Evolutionary conservation across 92 coral and sea anemone species (phyloP).

Genomic region (Epizoanthus illoricatus): DNA sequence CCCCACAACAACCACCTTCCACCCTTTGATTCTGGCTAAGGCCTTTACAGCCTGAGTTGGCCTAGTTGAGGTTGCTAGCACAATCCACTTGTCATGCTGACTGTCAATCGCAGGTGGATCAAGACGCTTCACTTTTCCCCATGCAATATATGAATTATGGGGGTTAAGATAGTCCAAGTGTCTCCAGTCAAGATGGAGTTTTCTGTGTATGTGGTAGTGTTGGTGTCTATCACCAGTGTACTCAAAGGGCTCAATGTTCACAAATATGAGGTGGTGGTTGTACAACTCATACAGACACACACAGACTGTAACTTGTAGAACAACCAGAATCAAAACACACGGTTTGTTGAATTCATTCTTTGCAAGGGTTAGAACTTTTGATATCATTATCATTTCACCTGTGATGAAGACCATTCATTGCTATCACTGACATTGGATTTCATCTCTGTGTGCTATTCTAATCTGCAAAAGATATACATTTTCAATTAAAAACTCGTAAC

Average conservation of each 20-base stretch:
- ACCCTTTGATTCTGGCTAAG: constrained; percentile 2
- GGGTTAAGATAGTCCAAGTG: constrained; percentile 20
- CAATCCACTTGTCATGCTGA: constrained; percentile 30
- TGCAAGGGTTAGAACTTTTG: neutral
- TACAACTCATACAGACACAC: constrained; percentile 30
- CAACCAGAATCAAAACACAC: constrained; percentile 8
- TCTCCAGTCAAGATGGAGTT: constrained; percentile 32
- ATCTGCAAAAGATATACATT: neutral
- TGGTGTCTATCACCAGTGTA: neutral
- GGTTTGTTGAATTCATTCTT: constrained; percentile 27
- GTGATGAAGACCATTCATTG: neutral
- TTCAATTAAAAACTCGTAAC: too few relatives aligned
- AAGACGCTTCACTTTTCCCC: neutral
- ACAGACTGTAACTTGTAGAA: constrained; percentile 30
- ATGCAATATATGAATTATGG: constrained; percentile 32
- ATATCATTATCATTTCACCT: neutral
- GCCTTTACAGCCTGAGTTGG: constrained; percentile 19
- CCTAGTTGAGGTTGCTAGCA: constrained; percentile 12
- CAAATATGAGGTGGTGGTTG: constrained; percentile 28
- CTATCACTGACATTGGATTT: neutral
- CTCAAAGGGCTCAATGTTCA: constrained; percentile 33
- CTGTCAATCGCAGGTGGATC: constrained; percentile 1
- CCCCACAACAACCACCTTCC: constrained; percentile 29
- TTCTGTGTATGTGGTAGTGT: constrained; percentile 19
- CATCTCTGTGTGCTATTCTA: neutral